These are phyloP conservation scores for Struthidea cinerea DNA, from an alignment of 2,113 vertebrate species.

Conservation along the genomic window DNA sequence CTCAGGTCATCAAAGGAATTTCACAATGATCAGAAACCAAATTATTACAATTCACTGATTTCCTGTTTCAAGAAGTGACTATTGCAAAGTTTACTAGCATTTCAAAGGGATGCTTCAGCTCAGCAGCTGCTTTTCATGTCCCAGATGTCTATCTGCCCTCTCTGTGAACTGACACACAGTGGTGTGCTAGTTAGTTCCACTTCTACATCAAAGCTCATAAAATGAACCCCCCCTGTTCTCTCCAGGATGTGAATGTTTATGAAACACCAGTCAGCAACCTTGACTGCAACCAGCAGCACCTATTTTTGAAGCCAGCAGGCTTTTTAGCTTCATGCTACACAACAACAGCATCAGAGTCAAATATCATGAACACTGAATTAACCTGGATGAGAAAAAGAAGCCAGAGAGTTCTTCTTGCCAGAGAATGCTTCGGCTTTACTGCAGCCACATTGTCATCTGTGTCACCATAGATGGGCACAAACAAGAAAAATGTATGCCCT, in stretches of 20 bases:
- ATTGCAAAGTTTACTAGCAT: neutral
- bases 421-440: neutral
- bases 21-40: neutral
- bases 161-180: neutral
- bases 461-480: neutral
- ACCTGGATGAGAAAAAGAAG: neutral
- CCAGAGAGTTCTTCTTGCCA: neutral
- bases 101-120: neutral
- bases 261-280: neutral
- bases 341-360: neutral
- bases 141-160: neutral
- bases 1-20: neutral
- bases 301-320: neutral
- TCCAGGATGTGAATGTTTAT: neutral
- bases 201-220: neutral
- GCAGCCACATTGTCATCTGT: neutral
- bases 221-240: neutral
- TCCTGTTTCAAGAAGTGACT: neutral
- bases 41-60: neutral
- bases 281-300: neutral
- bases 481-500: neutral
- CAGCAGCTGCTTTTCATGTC: neutral
- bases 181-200: neutral
- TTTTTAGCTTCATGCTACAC: neutral
- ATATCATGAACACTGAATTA: neutral